Percentiles rank a stretch among this genome's conserved stretches.
phyloP scores from a whole-genome alignment of 2,797 vertebrate genomes.

The Cirrhinus molitorella region DNA sequence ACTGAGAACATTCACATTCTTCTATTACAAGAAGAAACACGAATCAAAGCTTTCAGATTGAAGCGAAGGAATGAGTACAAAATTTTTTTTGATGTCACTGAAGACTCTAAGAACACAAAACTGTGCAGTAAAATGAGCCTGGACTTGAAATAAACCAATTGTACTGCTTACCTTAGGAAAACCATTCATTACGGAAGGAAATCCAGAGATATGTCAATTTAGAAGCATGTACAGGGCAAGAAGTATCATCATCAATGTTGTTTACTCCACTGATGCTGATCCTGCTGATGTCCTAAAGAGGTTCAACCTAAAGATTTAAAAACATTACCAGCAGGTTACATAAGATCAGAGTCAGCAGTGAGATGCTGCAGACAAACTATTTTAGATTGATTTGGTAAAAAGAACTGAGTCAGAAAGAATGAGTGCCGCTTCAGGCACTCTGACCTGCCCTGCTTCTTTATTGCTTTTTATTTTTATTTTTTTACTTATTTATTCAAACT shows the following conservation, averaged over 20 bases:
- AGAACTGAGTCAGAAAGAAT: background rate
- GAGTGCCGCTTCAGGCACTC: background rate
- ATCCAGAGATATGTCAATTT: background rate
- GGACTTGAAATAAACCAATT: background rate
- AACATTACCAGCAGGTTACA: background rate
- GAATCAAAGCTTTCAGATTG: background rate
- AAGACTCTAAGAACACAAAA: background rate
- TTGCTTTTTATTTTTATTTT: background rate
- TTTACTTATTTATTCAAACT: background rate
- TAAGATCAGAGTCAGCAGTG: background rate
- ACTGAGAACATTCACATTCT: background rate
- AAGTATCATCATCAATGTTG: background rate
- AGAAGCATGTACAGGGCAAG: background rate
- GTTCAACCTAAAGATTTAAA: background rate
- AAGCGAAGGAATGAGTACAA: background rate
- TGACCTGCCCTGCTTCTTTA: background rate
- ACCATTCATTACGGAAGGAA: background rate
- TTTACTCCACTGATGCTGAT: background rate
- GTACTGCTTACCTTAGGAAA: background rate
- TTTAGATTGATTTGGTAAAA: background rate
- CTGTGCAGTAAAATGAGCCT: background rate
- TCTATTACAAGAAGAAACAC: background rate
- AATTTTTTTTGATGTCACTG: background rate
- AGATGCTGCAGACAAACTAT: background rate
- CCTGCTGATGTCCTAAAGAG: background rate